Evolutionary conservation across 2,888 invertebrate genomes (phyloP).

Genomic region (Lasioglossum vierecki): DNA sequence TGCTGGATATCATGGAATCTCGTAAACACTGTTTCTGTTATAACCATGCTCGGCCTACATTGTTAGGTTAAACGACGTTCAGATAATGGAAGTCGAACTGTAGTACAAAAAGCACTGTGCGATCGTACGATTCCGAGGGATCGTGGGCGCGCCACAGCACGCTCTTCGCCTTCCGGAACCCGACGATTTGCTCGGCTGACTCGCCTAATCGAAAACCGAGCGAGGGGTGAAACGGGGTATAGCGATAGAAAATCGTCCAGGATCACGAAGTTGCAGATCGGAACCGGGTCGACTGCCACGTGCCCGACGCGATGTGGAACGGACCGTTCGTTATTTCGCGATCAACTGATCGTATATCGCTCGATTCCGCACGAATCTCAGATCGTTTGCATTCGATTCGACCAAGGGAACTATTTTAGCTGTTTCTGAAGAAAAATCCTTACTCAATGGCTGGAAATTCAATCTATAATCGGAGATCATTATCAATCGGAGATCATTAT

Average conservation of each 20-base stretch:
- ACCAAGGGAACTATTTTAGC: neutral
- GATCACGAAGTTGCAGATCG: conserved; percentile 46
- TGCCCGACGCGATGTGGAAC: conserved; percentile 46
- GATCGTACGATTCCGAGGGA: conserved; percentile 72
- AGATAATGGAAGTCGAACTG: neutral
- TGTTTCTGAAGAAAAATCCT: neutral
- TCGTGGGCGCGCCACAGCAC: conserved; percentile 75
- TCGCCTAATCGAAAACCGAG: conserved; percentile 75
- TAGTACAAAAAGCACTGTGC: conserved; percentile 20
- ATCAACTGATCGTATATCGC: conserved; percentile 11
- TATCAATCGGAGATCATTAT: too few species aligned
- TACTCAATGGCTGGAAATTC: too few species aligned
- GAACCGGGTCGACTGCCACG: conserved; percentile 52
- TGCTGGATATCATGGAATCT: neutral
- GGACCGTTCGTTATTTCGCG: conserved; percentile 29
- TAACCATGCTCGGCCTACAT: neutral
- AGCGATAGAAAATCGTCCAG: conserved; percentile 50
- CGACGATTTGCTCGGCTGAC: conserved; percentile 74
- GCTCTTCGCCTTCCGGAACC: conserved; percentile 74
- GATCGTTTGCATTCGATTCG: neutral
- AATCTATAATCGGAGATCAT: too few species aligned
- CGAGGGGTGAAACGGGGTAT: conserved; percentile 49
- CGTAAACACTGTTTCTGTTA: neutral
- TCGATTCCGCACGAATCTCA: neutral
- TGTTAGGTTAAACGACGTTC: neutral